These are phyloP conservation scores for Petrocephalus zakoni DNA, from an alignment of 2,113 vertebrate species.

Conservation along the genomic window DNA sequence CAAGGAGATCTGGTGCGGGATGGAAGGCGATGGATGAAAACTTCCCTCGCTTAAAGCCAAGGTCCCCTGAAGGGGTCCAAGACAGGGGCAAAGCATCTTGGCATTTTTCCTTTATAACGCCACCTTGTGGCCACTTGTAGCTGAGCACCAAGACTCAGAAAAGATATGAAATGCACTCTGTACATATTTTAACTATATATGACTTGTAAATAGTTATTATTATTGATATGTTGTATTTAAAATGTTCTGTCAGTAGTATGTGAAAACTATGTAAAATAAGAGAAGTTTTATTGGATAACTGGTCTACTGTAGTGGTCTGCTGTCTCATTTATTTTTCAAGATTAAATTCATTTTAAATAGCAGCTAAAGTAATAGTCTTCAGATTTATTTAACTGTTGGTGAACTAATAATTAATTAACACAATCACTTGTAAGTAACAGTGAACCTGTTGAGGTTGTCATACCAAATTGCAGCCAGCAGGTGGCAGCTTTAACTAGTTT, in stretches of 20 bases:
- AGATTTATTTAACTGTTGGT: not conserved
- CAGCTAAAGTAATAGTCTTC: not conserved
- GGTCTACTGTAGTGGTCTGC: not conserved
- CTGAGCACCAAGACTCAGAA: conserved; percentile 29
- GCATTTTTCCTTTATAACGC: conserved; percentile 12
- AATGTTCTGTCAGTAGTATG: conserved; percentile 28
- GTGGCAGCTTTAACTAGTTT: not conserved
- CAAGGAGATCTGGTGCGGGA: not conserved
- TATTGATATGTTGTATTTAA: conserved; percentile 51
- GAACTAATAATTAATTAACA: not conserved
- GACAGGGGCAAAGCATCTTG: not conserved
- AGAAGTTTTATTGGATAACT: conserved; percentile 24
- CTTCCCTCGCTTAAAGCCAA: not conserved
- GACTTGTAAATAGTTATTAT: conserved; percentile 45
- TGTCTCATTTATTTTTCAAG: not conserved
- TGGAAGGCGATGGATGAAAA: not conserved
- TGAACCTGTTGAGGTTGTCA: not conserved
- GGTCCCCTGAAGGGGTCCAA: not conserved
- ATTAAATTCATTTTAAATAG: not conserved
- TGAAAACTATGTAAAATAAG: conserved; percentile 27
- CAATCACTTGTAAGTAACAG: not conserved
- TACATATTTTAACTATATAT: conserved; percentile 55
- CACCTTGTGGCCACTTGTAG: conserved; percentile 23
- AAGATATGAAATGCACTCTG: conserved; percentile 59
- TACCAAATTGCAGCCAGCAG: not conserved